Base-by-base conservation (phyloP, 1,140 invertebrate species). In the Andrena cerasifolii region DNA sequence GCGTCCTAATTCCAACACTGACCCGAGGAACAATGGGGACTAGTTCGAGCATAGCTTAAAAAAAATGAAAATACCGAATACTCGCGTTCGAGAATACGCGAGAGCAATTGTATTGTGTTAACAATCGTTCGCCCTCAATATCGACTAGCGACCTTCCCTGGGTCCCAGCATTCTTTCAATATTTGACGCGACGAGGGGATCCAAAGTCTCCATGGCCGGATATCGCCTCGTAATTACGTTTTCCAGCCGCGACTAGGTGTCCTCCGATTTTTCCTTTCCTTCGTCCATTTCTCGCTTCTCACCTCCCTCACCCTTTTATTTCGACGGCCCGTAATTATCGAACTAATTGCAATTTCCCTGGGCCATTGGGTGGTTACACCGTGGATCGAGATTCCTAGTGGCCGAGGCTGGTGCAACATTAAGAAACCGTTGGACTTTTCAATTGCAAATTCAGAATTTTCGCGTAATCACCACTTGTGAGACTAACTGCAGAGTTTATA, bases 261-360 rank as follows among this genome's bases (percentile, higher is more conserved):
- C 12, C 59, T 21, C 28, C 36, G 26, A 36, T 49, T 67, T 67
- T 43, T 61, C 65, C 16, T 47, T n/a, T 21, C 47, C 0, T 28
- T 31, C 6, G 1, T 26, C 54, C 43, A 45, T 24, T 21, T 70
- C 33, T 3, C 53, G 8, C 26, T 43, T 45, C 36, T 16, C 12
- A 36, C 5, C 24, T 8, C 5, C 24, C 16, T 24, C 5, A 3
- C 21, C 6, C 16, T 73, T 63, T 63, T 56, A 56, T 67, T 56
- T 67, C 62, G 40, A 67, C 62, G 62, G 33, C 28, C 26, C 26
- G 62, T 56, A 67, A 75, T 75, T 75, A 75, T 68, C 63, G 16
- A 16, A 68, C 73, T 75, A 75, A 68, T 68, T 75, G 63, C 73
- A 58, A 67, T 75, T 45, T 75, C 73, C 56, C 40, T 14, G n/a